These are phyloP conservation scores for Melieria crassipennis DNA, from an alignment of 2,888 invertebrate species.

Conservation along the genomic window DNA sequence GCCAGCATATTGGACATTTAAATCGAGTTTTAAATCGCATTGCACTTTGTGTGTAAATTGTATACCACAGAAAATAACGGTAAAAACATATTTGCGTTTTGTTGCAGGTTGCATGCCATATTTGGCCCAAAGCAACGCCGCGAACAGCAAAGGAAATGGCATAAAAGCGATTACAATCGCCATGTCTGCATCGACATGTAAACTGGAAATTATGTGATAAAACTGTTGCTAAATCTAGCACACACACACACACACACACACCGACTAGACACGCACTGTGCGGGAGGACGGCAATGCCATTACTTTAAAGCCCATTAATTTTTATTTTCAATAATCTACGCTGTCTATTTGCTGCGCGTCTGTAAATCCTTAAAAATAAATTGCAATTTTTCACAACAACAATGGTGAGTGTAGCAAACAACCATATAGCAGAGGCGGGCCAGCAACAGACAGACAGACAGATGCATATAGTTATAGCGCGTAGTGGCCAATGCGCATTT, in stretches of 20 bases:
- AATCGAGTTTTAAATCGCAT: too few relatives aligned
- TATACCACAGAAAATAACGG: too few relatives aligned
- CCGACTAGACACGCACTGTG: neutral
- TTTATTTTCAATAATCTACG: slow-evolving; percentile 43
- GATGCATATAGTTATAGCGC: neutral
- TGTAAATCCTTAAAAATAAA: slow-evolving; percentile 44
- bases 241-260: slow-evolving; percentile 9
- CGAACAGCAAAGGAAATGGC: too few relatives aligned
- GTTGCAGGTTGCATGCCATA: too few relatives aligned
- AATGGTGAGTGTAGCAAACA: neutral
- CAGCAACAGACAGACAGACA: slow-evolving; percentile 1
- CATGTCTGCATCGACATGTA: slow-evolving; percentile 15
- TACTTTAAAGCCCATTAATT: slow-evolving; percentile 39
- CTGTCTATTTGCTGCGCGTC: slow-evolving; percentile 28
- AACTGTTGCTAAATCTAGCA: slow-evolving; percentile 22
- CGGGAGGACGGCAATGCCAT: neutral
- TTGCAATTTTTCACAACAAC: slow-evolving; percentile 30
- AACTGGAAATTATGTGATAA: slow-evolving; percentile 36
- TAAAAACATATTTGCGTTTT: too few relatives aligned
- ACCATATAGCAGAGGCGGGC: neutral
- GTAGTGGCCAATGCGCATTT: slow-evolving; percentile 1
- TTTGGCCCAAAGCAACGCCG: too few relatives aligned
- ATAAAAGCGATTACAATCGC: too few relatives aligned
- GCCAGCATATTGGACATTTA: too few relatives aligned
- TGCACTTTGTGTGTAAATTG: too few relatives aligned